Base-by-base conservation (phyloP, 1,140 invertebrate species). In the Pogonomyrmex barbatus region DNA sequence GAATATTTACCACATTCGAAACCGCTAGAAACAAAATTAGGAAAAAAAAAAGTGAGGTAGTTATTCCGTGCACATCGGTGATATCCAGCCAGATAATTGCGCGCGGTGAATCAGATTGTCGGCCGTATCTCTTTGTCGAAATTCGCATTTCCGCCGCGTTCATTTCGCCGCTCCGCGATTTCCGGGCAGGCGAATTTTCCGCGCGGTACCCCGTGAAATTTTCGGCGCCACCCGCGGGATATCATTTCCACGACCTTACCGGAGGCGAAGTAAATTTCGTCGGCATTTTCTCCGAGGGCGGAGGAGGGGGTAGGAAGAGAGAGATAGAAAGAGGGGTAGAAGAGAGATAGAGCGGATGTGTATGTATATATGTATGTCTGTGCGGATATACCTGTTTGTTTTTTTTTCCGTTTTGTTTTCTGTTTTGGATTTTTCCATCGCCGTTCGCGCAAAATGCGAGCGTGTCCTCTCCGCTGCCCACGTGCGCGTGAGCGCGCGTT, bases 231-330 rank as follows among this genome's bases (percentile, higher is more conserved):
- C n/a, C 79, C 68, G 68, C 68, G 79, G 79, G 70, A 83, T 83
- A 83, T 83, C 79, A 83, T 83, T 75, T 73, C 42, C 68, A 83
- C 68, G 68, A 70, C 56, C 68, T 83, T 83, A 83, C 79, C 79
- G 79, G 68, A 50, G 79, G 79, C 79, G 56, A 75, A 62, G 79
- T 50, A 60, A 83, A 83, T 83, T 83, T 83, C 68, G 33, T 60
- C 45, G 54, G 54, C 79, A 83, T 85, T 85, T 85, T 58, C 62
- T 58, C 84, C 9, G 62, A 42, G 54, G 62, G 75, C 56, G 12
- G 47, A 6, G 33, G 12, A 12, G 8, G 5, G 5, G 3, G 8
- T 12, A 10, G 42, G 65, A 12, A 24, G 9, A 9, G 30, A 1
- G 30, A n/a, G 5, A 8, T 24, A 24, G 24, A 24, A 24, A 24